Evolutionary conservation across 2,113 vertebrate species (phyloP).

Genomic region (Axis porcinus): DNA sequence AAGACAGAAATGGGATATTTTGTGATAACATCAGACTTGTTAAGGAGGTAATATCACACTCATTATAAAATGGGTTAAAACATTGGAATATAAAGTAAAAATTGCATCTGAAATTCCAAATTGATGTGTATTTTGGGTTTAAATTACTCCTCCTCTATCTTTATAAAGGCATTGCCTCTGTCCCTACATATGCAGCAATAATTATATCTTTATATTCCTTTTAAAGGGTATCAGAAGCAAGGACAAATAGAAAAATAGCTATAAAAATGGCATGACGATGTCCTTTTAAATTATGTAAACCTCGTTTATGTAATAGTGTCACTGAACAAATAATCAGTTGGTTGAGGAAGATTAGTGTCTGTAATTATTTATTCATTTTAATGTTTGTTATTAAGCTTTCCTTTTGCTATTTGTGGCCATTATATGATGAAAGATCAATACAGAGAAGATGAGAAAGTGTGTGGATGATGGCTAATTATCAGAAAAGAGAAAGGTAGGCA

Average conservation of each 20-base stretch:
- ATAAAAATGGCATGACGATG: conserved; percentile 58
- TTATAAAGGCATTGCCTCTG: neutral
- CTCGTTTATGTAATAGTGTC: conserved; percentile 77
- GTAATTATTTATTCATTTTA: conserved; percentile 85
- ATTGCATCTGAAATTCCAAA: neutral
- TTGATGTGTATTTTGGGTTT: neutral
- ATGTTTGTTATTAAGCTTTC: conserved; percentile 80
- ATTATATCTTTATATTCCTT: neutral
- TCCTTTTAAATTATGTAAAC: conserved; percentile 81
- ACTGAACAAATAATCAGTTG: conserved; percentile 80
- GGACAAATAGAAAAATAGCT: conserved; percentile 1
- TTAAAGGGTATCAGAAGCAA: conserved; percentile 37
- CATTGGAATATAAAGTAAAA: conserved; percentile 8
- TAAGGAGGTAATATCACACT: neutral
- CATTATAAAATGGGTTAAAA: neutral
- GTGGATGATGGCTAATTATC: conserved; percentile 76
- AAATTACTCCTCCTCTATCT: neutral
- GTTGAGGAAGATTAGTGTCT: conserved; percentile 79
- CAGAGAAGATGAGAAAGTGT: conserved; percentile 75
- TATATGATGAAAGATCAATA: conserved; percentile 83
- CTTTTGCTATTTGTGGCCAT: conserved; percentile 76
- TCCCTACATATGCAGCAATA: neutral
- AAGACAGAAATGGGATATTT: neutral
- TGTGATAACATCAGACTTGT: neutral
- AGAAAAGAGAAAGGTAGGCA: conserved; percentile 47